phyloP scores from a whole-genome alignment of 2,113 vertebrate species.

The cat (Felis catus) region DNA sequence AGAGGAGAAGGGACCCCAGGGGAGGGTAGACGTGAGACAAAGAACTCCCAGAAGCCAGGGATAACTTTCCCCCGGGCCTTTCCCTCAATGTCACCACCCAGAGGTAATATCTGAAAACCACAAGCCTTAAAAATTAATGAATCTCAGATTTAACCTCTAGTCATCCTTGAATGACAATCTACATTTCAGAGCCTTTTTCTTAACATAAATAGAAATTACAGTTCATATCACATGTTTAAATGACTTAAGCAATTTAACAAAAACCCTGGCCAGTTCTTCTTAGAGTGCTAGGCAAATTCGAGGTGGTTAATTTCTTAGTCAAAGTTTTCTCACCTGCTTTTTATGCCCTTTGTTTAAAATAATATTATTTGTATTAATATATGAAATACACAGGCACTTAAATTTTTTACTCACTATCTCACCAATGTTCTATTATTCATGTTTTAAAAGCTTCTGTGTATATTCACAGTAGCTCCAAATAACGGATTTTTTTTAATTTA shows the following conservation, averaged over 20 bases:
- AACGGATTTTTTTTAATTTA: not conserved
- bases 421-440: not conserved
- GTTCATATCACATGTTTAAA: not conserved
- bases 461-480: not conserved
- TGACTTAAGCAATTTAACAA: not conserved
- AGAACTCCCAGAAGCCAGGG: not conserved
- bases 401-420: not conserved
- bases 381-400: not conserved
- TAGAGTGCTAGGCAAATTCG: not conserved
- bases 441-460: not conserved
- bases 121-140: not conserved
- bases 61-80: not conserved
- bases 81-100: not conserved
- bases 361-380: not conserved
- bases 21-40: not conserved
- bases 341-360: not conserved
- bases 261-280: slow-evolving; percentile 2
- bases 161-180: not conserved
- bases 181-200: not conserved
- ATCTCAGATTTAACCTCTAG: not conserved
- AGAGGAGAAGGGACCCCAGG: not conserved
- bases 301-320: not conserved
- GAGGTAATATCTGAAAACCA: slow-evolving; percentile 36
- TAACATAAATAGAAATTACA: not conserved
- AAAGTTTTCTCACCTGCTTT: not conserved